Base-by-base conservation (phyloP, 2,888 invertebrate genomes). In the Drosophila bunnanda region DNA sequence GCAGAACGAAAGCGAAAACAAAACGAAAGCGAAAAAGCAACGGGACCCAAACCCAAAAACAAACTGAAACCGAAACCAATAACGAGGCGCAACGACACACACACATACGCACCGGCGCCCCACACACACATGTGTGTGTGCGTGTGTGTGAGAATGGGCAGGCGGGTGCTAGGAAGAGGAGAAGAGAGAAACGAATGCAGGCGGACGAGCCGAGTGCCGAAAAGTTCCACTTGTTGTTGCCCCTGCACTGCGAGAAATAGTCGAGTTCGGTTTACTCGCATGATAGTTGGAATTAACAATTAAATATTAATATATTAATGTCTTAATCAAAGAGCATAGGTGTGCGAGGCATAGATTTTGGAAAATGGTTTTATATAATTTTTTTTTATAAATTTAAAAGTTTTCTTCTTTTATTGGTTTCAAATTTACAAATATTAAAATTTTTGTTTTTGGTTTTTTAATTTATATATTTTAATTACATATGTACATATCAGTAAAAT, bases 171-270 rank as follows among this genome's bases (percentile, higher is more conserved):
- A 50, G 25, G 48, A 32, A 41, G 48, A 48, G 41, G 34, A 28
- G 9, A 12, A 30, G n/a, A 48, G n/a, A 28, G 38, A 60, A 54
- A 66, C 78, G 78, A 79, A 73, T 78, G 80, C 80, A 80, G 56
- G 60, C 59, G 54, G 58, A 50, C 54, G 46, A 66, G 62, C 69
- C 80, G 82, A 82, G 67, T 59, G 72, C 64, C 66, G 39, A 82
- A 74, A 77, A 83, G 71, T 80, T 78, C 75, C 82, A 85, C 75
- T 86, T 83, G 81, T 86, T 83, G 86, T 77, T 81, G 64, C 36
- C 60, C 22, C 39, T 62, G 50, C 62, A 44, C 56, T 3, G 61
- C 20, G 32, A 39, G 28, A 65, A 64, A 59, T 17, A 17, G 6
- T 8, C 13, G n/a, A 52, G 22, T 52, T 6, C 20, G 9, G 32